Conservation (phyloP, 2,113 vertebrate genomes). For the Microcebus griseorufus region DNA sequence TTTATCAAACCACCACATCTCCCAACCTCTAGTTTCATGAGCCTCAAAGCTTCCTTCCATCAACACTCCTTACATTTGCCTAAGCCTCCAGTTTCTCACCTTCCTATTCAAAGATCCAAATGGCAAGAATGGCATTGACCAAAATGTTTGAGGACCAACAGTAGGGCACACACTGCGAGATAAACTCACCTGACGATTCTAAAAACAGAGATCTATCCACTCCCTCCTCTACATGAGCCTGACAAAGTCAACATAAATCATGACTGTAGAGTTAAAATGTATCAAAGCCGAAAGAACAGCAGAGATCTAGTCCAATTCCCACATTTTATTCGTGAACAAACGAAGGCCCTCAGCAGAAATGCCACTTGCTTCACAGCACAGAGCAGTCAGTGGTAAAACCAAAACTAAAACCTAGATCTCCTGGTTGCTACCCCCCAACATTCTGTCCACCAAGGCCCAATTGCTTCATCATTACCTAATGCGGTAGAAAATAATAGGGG, state of each 20-base stretch:
- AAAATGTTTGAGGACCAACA: constrained; percentile 1
- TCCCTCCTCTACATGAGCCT: background rate
- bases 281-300: background rate
- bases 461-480: background rate
- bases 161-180: background rate
- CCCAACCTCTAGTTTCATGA: background rate
- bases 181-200: background rate
- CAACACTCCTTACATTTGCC: background rate
- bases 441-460: background rate
- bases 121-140: background rate
- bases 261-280: background rate
- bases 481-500: background rate
- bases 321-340: background rate
- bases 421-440: background rate
- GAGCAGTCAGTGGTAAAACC: background rate
- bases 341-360: background rate
- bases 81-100: constrained; percentile 18
- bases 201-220: background rate
- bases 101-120: constrained; percentile 19
- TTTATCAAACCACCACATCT: background rate
- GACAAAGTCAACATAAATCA: background rate
- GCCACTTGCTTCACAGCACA: background rate
- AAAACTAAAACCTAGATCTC: background rate
- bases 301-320: background rate
- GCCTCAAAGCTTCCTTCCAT: background rate